Evolutionary conservation across 2,888 invertebrate genomes (phyloP).

Genomic region (Brenthis daphne): DNA sequence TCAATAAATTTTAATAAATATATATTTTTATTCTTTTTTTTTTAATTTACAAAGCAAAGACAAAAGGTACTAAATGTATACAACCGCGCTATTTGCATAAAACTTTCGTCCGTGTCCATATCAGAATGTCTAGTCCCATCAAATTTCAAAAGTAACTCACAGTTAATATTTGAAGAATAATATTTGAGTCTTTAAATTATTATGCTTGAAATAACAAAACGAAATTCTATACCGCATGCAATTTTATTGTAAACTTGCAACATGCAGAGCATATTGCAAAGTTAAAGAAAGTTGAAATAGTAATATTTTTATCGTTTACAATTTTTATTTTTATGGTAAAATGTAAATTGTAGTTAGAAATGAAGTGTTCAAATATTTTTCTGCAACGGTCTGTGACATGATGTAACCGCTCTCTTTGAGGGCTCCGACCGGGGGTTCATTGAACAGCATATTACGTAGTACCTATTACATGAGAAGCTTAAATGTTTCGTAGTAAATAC

Average conservation of each 20-base stretch:
- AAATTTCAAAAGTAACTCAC: too few species aligned
- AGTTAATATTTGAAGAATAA: too few species aligned
- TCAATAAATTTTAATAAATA: too few species aligned
- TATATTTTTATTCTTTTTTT: too few species aligned
- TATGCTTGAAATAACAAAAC: neutral
- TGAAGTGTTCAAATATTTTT: conserved; percentile 17
- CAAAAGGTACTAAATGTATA: too few species aligned
- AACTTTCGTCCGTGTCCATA: too few species aligned
- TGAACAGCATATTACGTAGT: conserved; percentile 38
- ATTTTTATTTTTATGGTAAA: conserved; percentile 12
- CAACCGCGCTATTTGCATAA: too few species aligned
- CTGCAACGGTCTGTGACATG: conserved; percentile 32
- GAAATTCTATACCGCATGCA: neutral
- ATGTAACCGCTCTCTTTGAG: conserved; percentile 41
- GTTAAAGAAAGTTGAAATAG: neutral
- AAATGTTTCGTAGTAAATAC: conserved; percentile 6
- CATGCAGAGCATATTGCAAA: conserved; percentile 8
- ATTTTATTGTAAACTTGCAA: conserved; percentile 3
- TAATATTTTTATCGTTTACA: neutral
- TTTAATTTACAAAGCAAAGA: too few species aligned
- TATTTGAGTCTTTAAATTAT: neutral
- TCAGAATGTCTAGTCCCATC: too few species aligned
- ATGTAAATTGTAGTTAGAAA: conserved; percentile 14
- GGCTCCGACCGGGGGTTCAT: conserved; percentile 51
- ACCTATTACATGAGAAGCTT: conserved; percentile 10